Evolutionary conservation across 2,797 vertebrate species (phyloP).

Genomic region (Aldrovandia affinis): DNA sequence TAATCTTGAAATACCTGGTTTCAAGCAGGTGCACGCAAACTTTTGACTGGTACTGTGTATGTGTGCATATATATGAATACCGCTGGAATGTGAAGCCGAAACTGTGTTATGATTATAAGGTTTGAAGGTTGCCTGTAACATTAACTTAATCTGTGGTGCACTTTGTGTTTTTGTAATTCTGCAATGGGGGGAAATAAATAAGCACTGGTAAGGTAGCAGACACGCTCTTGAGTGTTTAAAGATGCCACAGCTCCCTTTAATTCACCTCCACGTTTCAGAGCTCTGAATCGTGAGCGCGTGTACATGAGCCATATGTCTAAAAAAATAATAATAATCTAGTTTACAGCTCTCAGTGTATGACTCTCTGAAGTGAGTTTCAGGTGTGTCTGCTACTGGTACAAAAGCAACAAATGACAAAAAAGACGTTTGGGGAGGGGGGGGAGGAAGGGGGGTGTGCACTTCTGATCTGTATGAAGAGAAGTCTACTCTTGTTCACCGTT

Average conservation of each 20-base stretch:
- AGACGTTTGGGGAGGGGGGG: slow-evolving; percentile 19
- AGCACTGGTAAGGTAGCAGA: too few relatives aligned
- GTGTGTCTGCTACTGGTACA: slow-evolving; percentile 34
- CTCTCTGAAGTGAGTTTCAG: slow-evolving; percentile 27
- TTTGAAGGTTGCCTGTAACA: slow-evolving; percentile 67
- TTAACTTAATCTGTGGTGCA: slow-evolving; percentile 42
- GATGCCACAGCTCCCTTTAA: too few relatives aligned
- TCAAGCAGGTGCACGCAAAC: too few relatives aligned
- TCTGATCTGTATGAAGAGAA: slow-evolving; percentile 28
- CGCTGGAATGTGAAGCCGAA: slow-evolving; percentile 87
- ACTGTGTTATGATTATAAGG: slow-evolving; percentile 76
- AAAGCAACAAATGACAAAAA: slow-evolving; percentile 44
- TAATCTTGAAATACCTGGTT: too few relatives aligned
- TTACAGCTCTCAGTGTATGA: slow-evolving; percentile 34
- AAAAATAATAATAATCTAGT: too few relatives aligned
- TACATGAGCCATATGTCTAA: slow-evolving; percentile 36
- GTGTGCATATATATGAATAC: too few relatives aligned
- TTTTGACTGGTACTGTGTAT: too few relatives aligned
- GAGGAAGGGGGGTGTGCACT: slow-evolving; percentile 17
- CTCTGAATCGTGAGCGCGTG: too few relatives aligned
- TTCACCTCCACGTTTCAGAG: too few relatives aligned
- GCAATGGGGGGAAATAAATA: too few relatives aligned
- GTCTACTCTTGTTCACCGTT: slow-evolving; percentile 43
- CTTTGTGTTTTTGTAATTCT: slow-evolving; percentile 20
- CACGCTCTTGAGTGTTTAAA: too few relatives aligned